Percentiles rank a stretch among this genome's conserved stretches.
These are phyloP conservation scores for Rhynchonycteris naso DNA, from an alignment of 2,797 vertebrate species.

Conservation along the genomic window DNA sequence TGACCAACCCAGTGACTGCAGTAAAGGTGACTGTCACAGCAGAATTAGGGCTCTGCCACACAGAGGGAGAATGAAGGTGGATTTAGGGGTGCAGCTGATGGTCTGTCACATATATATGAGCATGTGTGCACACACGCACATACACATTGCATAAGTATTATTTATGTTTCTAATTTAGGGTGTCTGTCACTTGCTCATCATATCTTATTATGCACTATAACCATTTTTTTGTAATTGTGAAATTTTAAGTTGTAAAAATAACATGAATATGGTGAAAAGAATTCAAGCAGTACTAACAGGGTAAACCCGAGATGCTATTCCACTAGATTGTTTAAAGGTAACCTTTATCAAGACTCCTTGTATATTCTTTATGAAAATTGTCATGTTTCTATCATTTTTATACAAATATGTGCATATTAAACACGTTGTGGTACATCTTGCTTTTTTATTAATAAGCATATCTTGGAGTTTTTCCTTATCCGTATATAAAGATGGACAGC, in stretches of 20 bases:
- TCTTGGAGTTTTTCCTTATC: background rate
- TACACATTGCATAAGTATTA: background rate
- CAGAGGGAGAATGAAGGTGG: background rate
- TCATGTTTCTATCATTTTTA: background rate
- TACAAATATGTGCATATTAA: background rate
- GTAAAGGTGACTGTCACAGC: background rate
- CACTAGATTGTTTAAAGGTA: background rate
- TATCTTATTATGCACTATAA: background rate
- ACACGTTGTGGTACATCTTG: background rate
- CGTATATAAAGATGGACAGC: background rate
- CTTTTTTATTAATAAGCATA: background rate
- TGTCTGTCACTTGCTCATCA: slow-evolving; percentile 7
- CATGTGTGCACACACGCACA: background rate
- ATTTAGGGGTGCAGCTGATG: background rate
- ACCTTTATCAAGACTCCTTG: background rate
- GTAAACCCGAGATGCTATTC: background rate
- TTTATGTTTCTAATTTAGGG: slow-evolving; percentile 12
- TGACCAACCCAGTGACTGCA: background rate
- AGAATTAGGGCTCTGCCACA: background rate
- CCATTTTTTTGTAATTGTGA: slow-evolving; percentile 11
- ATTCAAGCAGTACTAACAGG: background rate
- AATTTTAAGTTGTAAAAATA: slow-evolving; percentile 40
- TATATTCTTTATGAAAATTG: background rate
- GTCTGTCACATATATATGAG: background rate
- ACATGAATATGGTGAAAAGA: background rate